Evolutionary conservation across 2,113 vertebrate genomes (phyloP).

Genomic region (Atractosteus spatula): DNA sequence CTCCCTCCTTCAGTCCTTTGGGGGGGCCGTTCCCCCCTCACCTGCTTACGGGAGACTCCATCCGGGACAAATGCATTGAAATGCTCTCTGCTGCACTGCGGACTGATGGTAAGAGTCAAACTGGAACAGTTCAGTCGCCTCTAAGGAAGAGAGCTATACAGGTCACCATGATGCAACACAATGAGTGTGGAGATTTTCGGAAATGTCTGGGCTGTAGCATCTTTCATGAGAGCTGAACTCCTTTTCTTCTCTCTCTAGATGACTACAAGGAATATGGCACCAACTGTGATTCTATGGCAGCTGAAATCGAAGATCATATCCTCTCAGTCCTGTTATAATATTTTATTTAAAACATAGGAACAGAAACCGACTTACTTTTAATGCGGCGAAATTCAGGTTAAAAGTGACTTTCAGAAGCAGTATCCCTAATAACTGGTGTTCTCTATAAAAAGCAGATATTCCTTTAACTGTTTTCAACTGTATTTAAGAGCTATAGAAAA

Average conservation of each 20-base stretch:
- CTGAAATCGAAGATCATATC: slow-evolving; percentile 97
- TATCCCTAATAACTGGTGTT: too few relatives aligned
- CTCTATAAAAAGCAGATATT: too few relatives aligned
- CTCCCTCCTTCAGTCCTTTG: slow-evolving; percentile 66
- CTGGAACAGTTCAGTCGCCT: neutral
- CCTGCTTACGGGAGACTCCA: slow-evolving; percentile 79
- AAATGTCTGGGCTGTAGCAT: neutral
- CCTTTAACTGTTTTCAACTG: too few relatives aligned
- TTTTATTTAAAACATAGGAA: too few relatives aligned
- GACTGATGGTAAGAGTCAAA: slow-evolving; percentile 72
- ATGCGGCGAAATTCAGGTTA: too few relatives aligned
- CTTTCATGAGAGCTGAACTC: neutral
- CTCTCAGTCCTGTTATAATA: slow-evolving; percentile 42
- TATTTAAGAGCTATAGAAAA: too few relatives aligned
- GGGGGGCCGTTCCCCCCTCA: slow-evolving; percentile 64
- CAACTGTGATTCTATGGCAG: slow-evolving; percentile 90
- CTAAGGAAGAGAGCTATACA: too few relatives aligned
- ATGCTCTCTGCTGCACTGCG: slow-evolving; percentile 84
- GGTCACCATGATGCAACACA: too few relatives aligned
- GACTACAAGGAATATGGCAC: slow-evolving; percentile 82
- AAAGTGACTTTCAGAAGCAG: too few relatives aligned
- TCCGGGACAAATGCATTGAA: slow-evolving; percentile 94
- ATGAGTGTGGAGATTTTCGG: too few relatives aligned
- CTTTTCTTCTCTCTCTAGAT: slow-evolving; percentile 56
- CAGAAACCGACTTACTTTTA: too few relatives aligned